A percentile compares a stretch with the other conserved stretches of the same genome.
phyloP scores from a whole-genome alignment of 2,888 invertebrate genomes.

The Ophioninae sp. region DNA sequence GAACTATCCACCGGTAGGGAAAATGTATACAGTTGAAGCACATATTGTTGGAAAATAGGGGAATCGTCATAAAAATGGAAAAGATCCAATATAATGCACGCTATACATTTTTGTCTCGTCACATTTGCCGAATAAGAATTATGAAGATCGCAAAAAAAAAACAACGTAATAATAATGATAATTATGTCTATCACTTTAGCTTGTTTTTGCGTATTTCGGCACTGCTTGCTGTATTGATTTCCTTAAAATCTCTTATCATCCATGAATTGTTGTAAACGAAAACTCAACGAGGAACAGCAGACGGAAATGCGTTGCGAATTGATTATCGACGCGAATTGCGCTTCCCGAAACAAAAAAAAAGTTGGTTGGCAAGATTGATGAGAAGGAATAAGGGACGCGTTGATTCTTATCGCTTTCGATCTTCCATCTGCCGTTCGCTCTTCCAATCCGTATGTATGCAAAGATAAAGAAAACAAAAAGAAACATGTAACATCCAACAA shows the following conservation, averaged over 20 bases:
- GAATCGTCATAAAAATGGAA: slow-evolving; percentile 31
- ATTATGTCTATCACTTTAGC: slow-evolving; percentile 57
- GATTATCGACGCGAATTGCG: slow-evolving; percentile 12
- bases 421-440: slow-evolving; percentile 64
- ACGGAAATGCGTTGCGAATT: slow-evolving; percentile 10
- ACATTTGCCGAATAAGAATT: slow-evolving; percentile 48
- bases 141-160: slow-evolving; percentile 52
- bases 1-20: slow-evolving; percentile 44
- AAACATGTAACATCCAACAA: slow-evolving; percentile 42
- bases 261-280: slow-evolving; percentile 55
- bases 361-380: slow-evolving; percentile 23
- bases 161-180: slow-evolving; percentile 52
- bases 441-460: slow-evolving; percentile 42
- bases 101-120: slow-evolving; percentile 55
- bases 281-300: slow-evolving; percentile 47
- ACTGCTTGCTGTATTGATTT: slow-evolving; percentile 52
- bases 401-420: slow-evolving; percentile 21
- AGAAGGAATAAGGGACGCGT: slow-evolving; percentile 30
- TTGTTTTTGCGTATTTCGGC: slow-evolving; percentile 61
- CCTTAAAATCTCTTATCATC: slow-evolving; percentile 47
- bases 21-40: slow-evolving; percentile 43
- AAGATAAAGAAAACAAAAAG: slow-evolving; percentile 32
- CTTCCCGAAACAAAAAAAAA: slow-evolving; percentile 3
- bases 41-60: slow-evolving; percentile 55
- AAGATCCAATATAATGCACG: slow-evolving; percentile 54